Evolutionary conservation across 1,140 invertebrate species (phyloP).

Genomic region (Lordiphosa mommai): DNA sequence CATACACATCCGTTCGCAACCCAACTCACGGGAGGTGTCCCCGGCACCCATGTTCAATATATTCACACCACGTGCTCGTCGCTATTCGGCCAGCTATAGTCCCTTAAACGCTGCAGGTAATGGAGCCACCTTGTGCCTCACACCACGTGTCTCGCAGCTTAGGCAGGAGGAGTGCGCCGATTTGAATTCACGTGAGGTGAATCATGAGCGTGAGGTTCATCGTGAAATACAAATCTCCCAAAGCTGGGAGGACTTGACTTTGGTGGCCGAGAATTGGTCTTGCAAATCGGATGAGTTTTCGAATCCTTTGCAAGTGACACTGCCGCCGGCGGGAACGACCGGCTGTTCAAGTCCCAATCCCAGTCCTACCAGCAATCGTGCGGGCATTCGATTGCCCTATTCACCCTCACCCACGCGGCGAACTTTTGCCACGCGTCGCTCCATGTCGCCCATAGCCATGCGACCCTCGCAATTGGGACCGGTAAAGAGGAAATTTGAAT

Average conservation of each 20-base stretch:
- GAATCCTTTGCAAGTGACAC: slow-evolving; percentile 76
- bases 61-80: slow-evolving; percentile 84
- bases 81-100: slow-evolving; percentile 92
- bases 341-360: slow-evolving; percentile 72
- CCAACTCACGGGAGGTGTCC: slow-evolving; percentile 67
- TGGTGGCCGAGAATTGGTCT: slow-evolving; percentile 84
- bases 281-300: slow-evolving; percentile 82
- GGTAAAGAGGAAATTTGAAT: slow-evolving; percentile 89
- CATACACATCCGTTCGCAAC: slow-evolving; percentile 67
- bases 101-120: slow-evolving; percentile 71
- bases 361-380: slow-evolving; percentile 71
- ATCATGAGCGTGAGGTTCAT: slow-evolving; percentile 93
- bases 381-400: slow-evolving; percentile 80
- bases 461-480: slow-evolving; percentile 86
- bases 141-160: slow-evolving; percentile 91
- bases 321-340: slow-evolving; percentile 46
- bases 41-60: slow-evolving; percentile 82
- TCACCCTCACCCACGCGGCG: slow-evolving; percentile 92
- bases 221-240: slow-evolving; percentile 94
- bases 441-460: slow-evolving; percentile 91
- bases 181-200: slow-evolving; percentile 89
- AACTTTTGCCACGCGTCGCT: slow-evolving; percentile 88
- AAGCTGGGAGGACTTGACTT: slow-evolving; percentile 92
- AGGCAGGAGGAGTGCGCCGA: slow-evolving; percentile 93
- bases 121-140: slow-evolving; percentile 84